Percentiles rank a stretch among this genome's conserved stretches.
These are phyloP conservation scores for Armadillidium nasatum DNA, from an alignment of 1,140 invertebrate species.

Conservation along the genomic window DNA sequence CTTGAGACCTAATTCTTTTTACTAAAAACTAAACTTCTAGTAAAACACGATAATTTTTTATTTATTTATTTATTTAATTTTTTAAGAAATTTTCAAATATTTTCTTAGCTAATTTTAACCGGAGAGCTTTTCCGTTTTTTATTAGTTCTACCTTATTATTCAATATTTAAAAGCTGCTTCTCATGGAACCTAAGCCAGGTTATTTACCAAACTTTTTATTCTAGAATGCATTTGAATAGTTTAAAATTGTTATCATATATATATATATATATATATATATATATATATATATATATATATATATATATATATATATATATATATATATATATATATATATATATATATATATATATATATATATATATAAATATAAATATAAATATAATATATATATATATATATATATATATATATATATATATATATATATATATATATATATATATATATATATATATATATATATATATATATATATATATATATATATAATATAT, in stretches of 20 bases:
- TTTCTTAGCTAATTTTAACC: too few relatives aligned
- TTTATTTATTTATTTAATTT: too few relatives aligned
- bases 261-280: constrained; percentile 7
- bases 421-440: neutral
- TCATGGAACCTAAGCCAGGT: too few relatives aligned
- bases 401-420: neutral
- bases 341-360: constrained; percentile 11
- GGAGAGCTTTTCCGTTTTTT: too few relatives aligned
- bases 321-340: constrained; percentile 9
- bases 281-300: neutral
- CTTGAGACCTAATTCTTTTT: too few relatives aligned
- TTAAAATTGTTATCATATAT: neutral
- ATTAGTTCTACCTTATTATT: too few relatives aligned
- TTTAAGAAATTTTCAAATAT: too few relatives aligned
- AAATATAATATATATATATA: neutral
- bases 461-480: neutral
- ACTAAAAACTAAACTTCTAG: too few relatives aligned
- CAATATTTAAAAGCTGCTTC: too few relatives aligned
- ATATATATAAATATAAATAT: neutral
- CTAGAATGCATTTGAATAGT: too few relatives aligned
- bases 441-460: neutral
- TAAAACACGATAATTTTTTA: too few relatives aligned
- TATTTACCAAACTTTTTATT: too few relatives aligned
- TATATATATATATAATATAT: constrained; percentile 2
- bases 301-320: constrained; percentile 11